A percentile compares a stretch with the other conserved stretches of the same genome.
Evolutionary conservation across 2,113 vertebrate genomes (phyloP).

Genomic region (Podiceps cristatus): DNA sequence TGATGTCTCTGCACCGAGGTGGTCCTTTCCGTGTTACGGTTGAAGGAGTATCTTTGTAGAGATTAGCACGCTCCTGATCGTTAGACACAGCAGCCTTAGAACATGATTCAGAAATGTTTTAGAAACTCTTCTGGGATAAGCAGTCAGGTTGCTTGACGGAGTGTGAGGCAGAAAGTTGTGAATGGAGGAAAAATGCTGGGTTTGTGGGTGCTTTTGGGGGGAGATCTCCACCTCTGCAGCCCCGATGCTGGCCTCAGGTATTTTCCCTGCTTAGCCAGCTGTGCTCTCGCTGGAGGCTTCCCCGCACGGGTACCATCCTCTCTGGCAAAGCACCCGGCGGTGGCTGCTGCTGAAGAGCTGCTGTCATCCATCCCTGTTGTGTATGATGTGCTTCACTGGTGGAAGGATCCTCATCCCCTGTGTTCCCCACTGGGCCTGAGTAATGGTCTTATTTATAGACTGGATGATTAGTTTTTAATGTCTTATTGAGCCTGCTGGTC

Average conservation of each 20-base stretch:
- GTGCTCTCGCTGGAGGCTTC: background rate
- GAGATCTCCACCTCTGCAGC: background rate
- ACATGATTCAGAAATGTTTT: background rate
- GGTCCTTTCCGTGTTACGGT: accelerated
- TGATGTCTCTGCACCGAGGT: background rate
- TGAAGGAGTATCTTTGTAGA: background rate
- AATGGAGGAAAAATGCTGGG: background rate
- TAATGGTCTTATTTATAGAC: background rate
- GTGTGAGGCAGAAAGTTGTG: background rate
- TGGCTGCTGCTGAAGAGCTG: background rate
- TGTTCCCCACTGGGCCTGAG: background rate
- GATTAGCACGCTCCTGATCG: accelerated
- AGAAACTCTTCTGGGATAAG: background rate
- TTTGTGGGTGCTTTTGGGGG: background rate
- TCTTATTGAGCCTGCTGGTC: background rate
- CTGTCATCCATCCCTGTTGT: background rate
- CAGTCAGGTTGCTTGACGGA: background rate
- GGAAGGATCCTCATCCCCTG: background rate
- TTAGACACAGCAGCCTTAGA: background rate
- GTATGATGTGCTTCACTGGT: background rate
- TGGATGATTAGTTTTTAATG: conserved; percentile 15
- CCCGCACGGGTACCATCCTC: accelerated
- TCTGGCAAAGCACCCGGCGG: no score
- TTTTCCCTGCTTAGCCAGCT: background rate
- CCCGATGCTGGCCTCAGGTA: background rate